A percentile compares a stretch with the other conserved stretches of the same genome.
Conservation (phyloP, 2,113 vertebrate species). For the Thoracochromis brauschi region DNA sequence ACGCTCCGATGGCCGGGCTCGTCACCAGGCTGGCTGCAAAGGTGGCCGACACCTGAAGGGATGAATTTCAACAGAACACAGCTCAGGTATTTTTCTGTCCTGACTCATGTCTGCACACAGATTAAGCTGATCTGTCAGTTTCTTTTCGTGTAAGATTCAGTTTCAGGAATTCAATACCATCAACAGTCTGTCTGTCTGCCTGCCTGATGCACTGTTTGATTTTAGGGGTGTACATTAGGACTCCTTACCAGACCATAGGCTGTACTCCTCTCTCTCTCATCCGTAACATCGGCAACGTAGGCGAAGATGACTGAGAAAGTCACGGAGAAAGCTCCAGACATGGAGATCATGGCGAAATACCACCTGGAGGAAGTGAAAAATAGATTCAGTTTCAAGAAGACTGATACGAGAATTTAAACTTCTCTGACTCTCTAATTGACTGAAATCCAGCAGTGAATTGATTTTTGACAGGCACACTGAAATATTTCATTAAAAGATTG, state of each 20-base stretch:
- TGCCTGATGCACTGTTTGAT: neutral
- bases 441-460: neutral
- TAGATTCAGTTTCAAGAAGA: neutral
- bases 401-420: neutral
- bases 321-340: constrained; percentile 92
- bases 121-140: neutral
- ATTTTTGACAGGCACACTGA: neutral
- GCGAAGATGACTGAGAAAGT: constrained; percentile 97
- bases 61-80: neutral
- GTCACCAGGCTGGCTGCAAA: constrained; percentile 92
- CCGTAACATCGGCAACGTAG: constrained; percentile 90
- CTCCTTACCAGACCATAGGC: constrained; percentile 89
- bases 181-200: neutral
- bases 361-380: constrained; percentile 71
- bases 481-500: neutral
- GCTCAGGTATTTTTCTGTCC: neutral
- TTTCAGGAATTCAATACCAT: neutral
- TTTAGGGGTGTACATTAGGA: neutral
- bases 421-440: neutral
- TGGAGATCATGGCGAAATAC: constrained; percentile 94
- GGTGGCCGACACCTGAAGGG: constrained; percentile 84
- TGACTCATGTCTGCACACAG: neutral
- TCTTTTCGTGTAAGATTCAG: neutral
- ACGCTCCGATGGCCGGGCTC: constrained; percentile 91
- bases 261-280: constrained; percentile 84